phyloP scores from a whole-genome alignment of 2,113 vertebrate genomes.

The Eidolon helvum region DNA sequence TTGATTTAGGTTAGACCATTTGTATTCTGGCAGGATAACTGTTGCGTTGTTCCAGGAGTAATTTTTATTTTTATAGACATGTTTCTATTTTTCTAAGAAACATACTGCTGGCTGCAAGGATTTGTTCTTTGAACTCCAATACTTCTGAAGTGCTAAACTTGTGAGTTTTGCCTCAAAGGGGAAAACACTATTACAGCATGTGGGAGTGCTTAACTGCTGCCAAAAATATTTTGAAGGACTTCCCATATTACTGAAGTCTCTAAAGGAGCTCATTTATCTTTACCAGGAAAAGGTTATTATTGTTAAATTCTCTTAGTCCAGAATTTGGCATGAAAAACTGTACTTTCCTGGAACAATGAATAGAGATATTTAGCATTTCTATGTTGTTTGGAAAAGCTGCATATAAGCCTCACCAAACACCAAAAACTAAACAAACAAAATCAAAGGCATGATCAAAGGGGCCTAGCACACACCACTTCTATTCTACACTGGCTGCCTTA shows the following conservation, averaged over 20 bases:
- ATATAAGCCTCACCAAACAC: background rate
- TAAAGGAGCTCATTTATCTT: constrained; percentile 51
- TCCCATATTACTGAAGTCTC: constrained; percentile 25
- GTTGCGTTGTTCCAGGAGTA: background rate
- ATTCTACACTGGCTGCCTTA: background rate
- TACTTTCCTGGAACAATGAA: constrained; percentile 37
- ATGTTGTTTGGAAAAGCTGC: background rate
- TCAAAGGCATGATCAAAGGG: background rate
- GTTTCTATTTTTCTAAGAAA: constrained; percentile 26
- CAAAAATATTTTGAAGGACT: constrained; percentile 54
- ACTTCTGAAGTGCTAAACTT: constrained; percentile 30
- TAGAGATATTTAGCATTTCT: background rate
- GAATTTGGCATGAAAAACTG: constrained; percentile 47
- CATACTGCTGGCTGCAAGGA: background rate
- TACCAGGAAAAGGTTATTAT: constrained; percentile 46
- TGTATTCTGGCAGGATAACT: background rate
- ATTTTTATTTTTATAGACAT: constrained; percentile 13
- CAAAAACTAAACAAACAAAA: background rate
- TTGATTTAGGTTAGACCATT: background rate
- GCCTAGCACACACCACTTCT: background rate
- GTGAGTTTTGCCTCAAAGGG: constrained; percentile 32
- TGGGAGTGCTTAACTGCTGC: constrained; percentile 34
- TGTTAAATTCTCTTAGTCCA: constrained; percentile 17
- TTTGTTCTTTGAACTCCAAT: constrained; percentile 48
- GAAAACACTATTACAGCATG: constrained; percentile 14